A percentile compares a stretch with the other conserved stretches of the same genome.
Evolutionary conservation across 2,797 vertebrate species (phyloP).

Genomic region (Mormyrus hasselquistii): DNA sequence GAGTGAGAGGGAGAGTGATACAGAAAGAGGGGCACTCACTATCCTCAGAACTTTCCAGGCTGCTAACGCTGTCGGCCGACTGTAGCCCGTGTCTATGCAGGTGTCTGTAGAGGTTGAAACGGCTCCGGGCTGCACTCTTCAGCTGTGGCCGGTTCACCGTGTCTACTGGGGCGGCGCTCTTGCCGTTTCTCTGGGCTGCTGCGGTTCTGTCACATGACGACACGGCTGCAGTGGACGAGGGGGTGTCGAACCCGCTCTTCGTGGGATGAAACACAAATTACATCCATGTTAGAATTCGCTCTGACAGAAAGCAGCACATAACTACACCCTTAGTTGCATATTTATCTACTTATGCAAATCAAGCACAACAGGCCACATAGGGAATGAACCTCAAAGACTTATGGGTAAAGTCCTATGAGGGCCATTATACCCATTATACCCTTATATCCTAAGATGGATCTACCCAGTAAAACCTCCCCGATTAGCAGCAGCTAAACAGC

Average conservation of each 20-base stretch:
- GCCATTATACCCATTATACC: neutral
- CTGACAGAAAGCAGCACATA: neutral
- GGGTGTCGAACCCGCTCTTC: neutral
- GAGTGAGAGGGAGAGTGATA: neutral
- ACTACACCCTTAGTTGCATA: neutral
- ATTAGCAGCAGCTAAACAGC: neutral
- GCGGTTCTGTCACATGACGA: neutral
- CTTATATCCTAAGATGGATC: neutral
- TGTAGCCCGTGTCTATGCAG: constrained; percentile 75
- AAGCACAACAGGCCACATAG: neutral
- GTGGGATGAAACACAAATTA: neutral
- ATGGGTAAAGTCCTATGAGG: neutral
- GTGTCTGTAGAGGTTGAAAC: constrained; percentile 75
- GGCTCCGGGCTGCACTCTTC: constrained; percentile 51
- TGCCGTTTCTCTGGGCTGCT: neutral
- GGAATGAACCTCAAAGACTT: neutral
- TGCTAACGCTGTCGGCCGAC: constrained; percentile 69
- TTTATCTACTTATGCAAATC: neutral
- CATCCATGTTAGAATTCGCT: neutral
- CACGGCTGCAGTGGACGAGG: neutral
- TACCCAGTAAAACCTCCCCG: neutral
- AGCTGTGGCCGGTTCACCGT: neutral
- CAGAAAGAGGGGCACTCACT: constrained; percentile 53
- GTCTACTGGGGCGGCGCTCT: neutral
- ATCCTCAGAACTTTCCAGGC: constrained; percentile 70